These are phyloP conservation scores for Diadema setosum DNA, from an alignment of 35 echinoderm and acorn worm genomes.

Conservation along the genomic window DNA sequence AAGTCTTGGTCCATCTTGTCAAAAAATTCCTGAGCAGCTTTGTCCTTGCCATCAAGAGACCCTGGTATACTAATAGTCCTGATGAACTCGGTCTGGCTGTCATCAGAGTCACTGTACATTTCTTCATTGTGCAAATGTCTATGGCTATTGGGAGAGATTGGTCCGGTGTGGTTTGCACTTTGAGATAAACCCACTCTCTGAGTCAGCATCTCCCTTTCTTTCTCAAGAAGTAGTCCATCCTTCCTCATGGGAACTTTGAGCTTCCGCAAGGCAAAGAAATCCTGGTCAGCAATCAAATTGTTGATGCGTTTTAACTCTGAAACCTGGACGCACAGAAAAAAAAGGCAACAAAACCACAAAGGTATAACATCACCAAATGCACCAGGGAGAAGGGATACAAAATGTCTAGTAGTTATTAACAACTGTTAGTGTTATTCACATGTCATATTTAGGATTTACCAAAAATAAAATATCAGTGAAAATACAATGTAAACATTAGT, in stretches of 20 bases:
- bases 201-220: constrained; percentile 29
- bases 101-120: constrained; percentile 9
- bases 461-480: too few species aligned
- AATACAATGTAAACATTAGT: too few species aligned
- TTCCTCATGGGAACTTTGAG: constrained; percentile 67
- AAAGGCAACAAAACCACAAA: too few species aligned
- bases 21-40: constrained; percentile 35
- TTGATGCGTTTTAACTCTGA: constrained; percentile 72
- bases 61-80: constrained; percentile 69
- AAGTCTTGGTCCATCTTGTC: constrained; percentile 70
- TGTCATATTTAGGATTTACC: too few species aligned
- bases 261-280: constrained; percentile 46
- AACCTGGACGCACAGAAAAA: constrained; percentile 30
- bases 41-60: constrained; percentile 37
- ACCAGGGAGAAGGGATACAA: too few species aligned
- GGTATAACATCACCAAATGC: too few species aligned
- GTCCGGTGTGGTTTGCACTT: background rate
- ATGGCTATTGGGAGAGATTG: background rate
- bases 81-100: constrained; percentile 21
- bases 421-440: too few species aligned
- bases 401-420: too few species aligned
- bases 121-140: background rate
- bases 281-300: constrained; percentile 71
- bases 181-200: background rate
- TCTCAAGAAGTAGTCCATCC: constrained; percentile 55